These are phyloP conservation scores for Sphaerophoria taeniata DNA, from an alignment of 2,888 invertebrate species.

Conservation along the genomic window DNA sequence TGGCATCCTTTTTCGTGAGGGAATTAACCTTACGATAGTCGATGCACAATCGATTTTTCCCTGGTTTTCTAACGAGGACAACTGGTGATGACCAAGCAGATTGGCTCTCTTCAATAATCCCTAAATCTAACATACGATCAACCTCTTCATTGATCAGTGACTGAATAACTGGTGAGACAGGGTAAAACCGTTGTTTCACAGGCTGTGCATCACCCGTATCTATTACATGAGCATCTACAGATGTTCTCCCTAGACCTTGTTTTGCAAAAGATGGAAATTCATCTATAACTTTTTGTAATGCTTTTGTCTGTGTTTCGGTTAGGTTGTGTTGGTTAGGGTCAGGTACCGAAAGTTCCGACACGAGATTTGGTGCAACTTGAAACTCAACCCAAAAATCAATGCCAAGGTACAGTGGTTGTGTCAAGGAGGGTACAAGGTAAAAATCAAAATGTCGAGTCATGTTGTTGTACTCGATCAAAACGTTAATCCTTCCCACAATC, in stretches of 20 bases:
- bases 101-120: constrained; percentile 76
- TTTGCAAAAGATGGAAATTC: constrained; percentile 29
- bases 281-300: neutral
- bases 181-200: constrained; percentile 55
- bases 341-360: neutral
- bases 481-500: constrained; percentile 43
- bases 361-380: constrained; percentile 3
- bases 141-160: constrained; percentile 72
- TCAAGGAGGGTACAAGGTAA: constrained; percentile 45
- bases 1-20: constrained; percentile 72
- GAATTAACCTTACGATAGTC: constrained; percentile 76
- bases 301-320: neutral
- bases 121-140: constrained; percentile 76
- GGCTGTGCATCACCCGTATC: constrained; percentile 50
- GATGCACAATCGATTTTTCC: constrained; percentile 74
- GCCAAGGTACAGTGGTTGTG: too few species aligned
- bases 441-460: neutral
- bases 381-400: constrained; percentile 29
- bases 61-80: too few species aligned
- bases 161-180: constrained; percentile 33
- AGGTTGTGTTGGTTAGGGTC: neutral
- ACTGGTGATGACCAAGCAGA: too few species aligned
- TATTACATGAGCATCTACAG: constrained; percentile 42
- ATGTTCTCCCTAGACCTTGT: constrained; percentile 44
- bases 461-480: constrained; percentile 22